Evolutionary conservation across 1,140 invertebrate species (phyloP), one percentile per base, ranked within the genome.

Genomic region (Drepana arcuata): DNA sequence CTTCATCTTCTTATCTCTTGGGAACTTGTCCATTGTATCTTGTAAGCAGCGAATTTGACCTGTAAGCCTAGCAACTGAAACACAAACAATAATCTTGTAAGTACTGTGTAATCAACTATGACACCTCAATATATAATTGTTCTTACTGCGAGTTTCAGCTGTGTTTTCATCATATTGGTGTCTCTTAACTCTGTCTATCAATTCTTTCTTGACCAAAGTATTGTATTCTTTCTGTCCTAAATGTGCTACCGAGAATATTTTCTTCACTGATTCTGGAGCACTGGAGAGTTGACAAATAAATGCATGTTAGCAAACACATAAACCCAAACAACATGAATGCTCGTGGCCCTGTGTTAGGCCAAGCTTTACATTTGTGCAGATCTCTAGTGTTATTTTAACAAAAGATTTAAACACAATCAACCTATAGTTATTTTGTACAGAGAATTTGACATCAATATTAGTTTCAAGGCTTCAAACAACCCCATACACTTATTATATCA

Each of bases 181-280:
- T 44, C 86, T 78, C 39, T 73, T 70, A 0, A 92, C 87, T 39
- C 83, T 65, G 7, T 84, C 56, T 1, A 84, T 58, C 1, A 84
- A 63, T 50, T 86, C 73, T 28, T 85, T 43, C 14, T 65, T 78
- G 11, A 83, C 71, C 1, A 85, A 34, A 24, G 53, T 41, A 29
- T 71, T 78, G 9, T 71, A 69, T 53, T 84, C 75, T 35, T 65
- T 84, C n/a, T 62, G 51, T 2, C 84, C 84, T 34, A 86, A 72
- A 72, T 86, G 89, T 27, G 87, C 82, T 2, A 91, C 62, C n/a
- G 83, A 86, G 49, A 89, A 90, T 29, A 91, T 52, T 57, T 80
- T 88, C 46, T 87, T 88, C 0, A 91, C 87, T 21, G 81, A 43
- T 35, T 90, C 87, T 51, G 85, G 63, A 16, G 86, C 87, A 55